Conservation (phyloP, 2,797 vertebrate species). For the Hyperoplus immaculatus region DNA sequence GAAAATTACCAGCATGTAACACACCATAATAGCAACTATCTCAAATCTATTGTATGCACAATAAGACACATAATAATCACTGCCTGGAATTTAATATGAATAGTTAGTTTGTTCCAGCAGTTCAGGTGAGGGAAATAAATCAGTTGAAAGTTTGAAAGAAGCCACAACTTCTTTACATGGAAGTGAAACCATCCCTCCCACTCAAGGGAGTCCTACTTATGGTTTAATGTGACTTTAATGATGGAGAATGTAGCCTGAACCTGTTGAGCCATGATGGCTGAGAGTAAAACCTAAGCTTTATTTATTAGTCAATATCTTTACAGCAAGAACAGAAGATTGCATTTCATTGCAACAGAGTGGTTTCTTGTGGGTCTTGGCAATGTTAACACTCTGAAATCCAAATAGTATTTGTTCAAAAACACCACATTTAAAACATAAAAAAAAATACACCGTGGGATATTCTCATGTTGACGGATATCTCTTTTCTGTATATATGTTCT, state of each 20-base stretch:
- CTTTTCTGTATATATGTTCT: conserved; percentile 14
- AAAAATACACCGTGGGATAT: neutral
- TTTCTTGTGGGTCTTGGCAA: conserved; percentile 25
- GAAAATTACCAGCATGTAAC: neutral
- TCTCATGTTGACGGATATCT: neutral
- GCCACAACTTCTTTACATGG: conserved; percentile 32
- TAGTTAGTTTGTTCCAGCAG: too few relatives aligned
- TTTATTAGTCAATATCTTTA: conserved; percentile 41
- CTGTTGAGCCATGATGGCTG: neutral
- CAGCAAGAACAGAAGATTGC: conserved; percentile 8
- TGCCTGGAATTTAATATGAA: conserved; percentile 21
- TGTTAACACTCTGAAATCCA: conserved; percentile 30
- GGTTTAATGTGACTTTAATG: conserved; percentile 64
- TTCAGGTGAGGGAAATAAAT: conserved; percentile 26
- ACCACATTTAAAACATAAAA: neutral
- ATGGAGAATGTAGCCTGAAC: conserved; percentile 51
- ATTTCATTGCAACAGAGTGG: conserved; percentile 29
- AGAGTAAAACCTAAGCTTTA: conserved; percentile 44
- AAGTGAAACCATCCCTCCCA: conserved; percentile 29
- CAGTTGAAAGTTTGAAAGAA: conserved; percentile 22
- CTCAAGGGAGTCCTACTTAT: conserved; percentile 33
- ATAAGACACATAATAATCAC: neutral
- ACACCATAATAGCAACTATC: neutral
- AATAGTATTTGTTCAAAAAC: conserved; percentile 36
- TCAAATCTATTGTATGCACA: neutral